Base-by-base conservation (phyloP, 2,888 invertebrate genomes). In the Vesta saturnalis region DNA sequence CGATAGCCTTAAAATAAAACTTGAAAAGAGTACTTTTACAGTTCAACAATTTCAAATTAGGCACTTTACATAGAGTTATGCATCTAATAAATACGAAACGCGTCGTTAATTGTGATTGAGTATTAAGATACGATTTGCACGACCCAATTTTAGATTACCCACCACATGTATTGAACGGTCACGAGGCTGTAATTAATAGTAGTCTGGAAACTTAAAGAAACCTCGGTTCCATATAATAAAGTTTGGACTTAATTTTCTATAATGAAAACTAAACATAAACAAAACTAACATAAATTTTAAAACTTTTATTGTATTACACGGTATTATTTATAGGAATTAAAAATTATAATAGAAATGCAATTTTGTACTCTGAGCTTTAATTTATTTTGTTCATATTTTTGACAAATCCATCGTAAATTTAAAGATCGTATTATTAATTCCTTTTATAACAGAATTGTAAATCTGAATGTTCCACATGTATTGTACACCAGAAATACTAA, bases 151-250 rank as follows among this genome's bases (percentile, higher is more conserved):
- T 19, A 15, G 18, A 62, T 55, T 62, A n/a, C n/a, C n/a, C n/a
- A 55, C 52, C 6, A 22, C 19, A 23, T 56, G 55, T 55, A 62
- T 55, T 55, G 56, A 56, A 62, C 30, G 55, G 62, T 56, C 62
- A 46, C 23, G 46, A 22, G 46, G 43, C 62, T 55, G 43, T 47
- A 56, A 62, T 62, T 21, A 55, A 62, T 62, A 23, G 30, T 60
- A 47, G 16, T 43, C 18, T 21, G 23, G 15, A 56, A 56, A 52
- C 19, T 52, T 52, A 4, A 39, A 61, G 35, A 52, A 59, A 60
- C 30, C 18, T 30, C 5, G 1, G 19, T 14, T 52, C 35, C 62
- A 62, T 54, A 46, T 14, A 55, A 46, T 19, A 46, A 54, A 62
- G 55, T 54, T 56, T 21, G 39, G 55, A 55, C 55, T 15, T 19